These are phyloP conservation scores for Acanthiza pusilla DNA, from an alignment of 2,797 vertebrate genomes.

Conservation along the genomic window DNA sequence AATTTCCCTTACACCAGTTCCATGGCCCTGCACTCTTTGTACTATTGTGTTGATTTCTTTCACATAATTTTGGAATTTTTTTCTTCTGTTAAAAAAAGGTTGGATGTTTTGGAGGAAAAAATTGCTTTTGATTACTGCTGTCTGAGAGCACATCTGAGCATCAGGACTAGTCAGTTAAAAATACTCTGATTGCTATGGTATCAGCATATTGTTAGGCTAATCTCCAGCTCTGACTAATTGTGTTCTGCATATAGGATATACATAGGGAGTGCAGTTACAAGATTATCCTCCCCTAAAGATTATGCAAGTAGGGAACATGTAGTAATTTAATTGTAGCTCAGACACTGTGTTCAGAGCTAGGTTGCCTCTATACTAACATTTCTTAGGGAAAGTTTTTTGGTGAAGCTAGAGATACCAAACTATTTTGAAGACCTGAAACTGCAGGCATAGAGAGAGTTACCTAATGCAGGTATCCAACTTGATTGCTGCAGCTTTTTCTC, in stretches of 20 bases:
- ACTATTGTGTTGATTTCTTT: slow-evolving; percentile 14
- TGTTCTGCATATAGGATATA: neutral
- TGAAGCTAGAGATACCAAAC: neutral
- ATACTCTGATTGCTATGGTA: neutral
- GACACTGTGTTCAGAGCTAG: neutral
- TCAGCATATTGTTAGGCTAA: neutral
- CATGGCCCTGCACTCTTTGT: neutral
- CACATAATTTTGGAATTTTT: neutral
- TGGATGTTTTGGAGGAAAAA: neutral
- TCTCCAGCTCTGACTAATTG: neutral
- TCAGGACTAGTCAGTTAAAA: neutral
- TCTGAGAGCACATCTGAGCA: neutral
- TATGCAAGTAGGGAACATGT: neutral
- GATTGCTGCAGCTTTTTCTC: neutral
- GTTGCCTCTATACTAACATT: neutral
- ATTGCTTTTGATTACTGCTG: neutral
- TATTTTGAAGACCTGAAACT: neutral
- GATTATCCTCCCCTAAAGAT: neutral
- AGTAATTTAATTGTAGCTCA: neutral
- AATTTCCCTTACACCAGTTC: slow-evolving; percentile 35
- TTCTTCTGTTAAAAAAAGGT: neutral
- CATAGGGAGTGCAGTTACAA: neutral
- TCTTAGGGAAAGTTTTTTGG: neutral
- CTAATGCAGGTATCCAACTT: neutral
- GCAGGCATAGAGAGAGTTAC: neutral